phyloP scores from a whole-genome alignment of 2,888 invertebrate genomes.

The Hyles lineata region DNA sequence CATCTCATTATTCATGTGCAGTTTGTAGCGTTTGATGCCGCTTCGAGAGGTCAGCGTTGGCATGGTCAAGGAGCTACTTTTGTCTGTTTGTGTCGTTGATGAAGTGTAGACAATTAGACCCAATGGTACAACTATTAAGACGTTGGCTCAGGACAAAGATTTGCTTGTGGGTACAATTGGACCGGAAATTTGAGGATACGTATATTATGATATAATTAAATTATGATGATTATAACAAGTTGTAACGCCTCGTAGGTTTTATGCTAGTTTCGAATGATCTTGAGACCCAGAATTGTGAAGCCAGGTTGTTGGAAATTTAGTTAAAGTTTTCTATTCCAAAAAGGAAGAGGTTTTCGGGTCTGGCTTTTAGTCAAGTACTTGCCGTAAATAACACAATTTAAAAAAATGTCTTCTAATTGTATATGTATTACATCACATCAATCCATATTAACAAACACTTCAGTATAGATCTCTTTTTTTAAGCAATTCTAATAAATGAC shows the following conservation, averaged over 20 bases:
- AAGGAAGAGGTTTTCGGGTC: too few relatives aligned
- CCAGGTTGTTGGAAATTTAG: too few relatives aligned
- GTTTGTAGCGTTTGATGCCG: slow-evolving; percentile 28
- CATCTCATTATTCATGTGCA: slow-evolving; percentile 29
- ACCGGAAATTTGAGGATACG: not conserved
- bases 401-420: too few relatives aligned
- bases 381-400: too few relatives aligned
- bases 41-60: slow-evolving; percentile 39
- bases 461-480: too few relatives aligned
- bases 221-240: not conserved
- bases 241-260: not conserved
- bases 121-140: not conserved
- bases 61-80: slow-evolving; percentile 53
- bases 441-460: too few relatives aligned
- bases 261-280: not conserved
- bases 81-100: slow-evolving; percentile 21
- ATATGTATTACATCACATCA: too few relatives aligned
- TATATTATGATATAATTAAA: not conserved
- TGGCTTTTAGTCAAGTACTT: too few relatives aligned
- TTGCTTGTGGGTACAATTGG: not conserved
- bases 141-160: not conserved
- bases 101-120: not conserved
- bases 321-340: too few relatives aligned
- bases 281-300: too few relatives aligned
- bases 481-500: too few relatives aligned